These are phyloP conservation scores for Myotis yumanensis DNA, from an alignment of 2,113 vertebrate genomes.

Conservation along the genomic window DNA sequence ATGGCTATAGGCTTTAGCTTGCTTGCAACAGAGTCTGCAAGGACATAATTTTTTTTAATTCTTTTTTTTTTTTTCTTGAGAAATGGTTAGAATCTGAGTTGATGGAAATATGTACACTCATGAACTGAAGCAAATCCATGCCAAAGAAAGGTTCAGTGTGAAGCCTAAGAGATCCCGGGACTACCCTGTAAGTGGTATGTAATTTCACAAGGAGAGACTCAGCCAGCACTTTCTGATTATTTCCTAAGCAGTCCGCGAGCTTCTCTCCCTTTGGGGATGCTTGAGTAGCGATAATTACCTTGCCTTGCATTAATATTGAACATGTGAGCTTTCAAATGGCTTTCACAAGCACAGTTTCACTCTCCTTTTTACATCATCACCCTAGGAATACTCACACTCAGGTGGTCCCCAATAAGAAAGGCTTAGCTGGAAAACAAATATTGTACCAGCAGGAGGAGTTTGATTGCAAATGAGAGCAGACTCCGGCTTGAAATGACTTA, in stretches of 20 bases:
- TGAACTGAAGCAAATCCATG: not conserved
- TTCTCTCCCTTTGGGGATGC: not conserved
- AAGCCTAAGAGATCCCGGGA: accelerated
- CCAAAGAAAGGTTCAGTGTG: not conserved
- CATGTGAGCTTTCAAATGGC: not conserved
- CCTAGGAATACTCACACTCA: not conserved
- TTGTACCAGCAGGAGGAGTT: accelerated
- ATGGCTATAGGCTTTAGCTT: accelerated
- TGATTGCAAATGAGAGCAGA: not conserved
- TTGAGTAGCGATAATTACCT: accelerated
- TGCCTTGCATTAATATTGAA: not conserved
- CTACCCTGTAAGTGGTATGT: accelerated
- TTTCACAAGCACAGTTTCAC: not conserved
- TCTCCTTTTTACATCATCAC: not conserved
- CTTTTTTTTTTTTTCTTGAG: not conserved
- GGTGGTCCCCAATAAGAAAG: not conserved
- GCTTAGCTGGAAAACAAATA: not conserved
- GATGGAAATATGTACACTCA: not conserved
- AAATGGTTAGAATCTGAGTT: not conserved
- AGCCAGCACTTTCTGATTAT: not conserved
- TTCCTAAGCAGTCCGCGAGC: not conserved
- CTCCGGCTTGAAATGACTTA: not conserved
- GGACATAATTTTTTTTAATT: not conserved
- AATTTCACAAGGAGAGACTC: not conserved
- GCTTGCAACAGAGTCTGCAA: not conserved